Conservation (phyloP, 2,888 invertebrate genomes). For the Drosophila subsilvestris region DNA sequence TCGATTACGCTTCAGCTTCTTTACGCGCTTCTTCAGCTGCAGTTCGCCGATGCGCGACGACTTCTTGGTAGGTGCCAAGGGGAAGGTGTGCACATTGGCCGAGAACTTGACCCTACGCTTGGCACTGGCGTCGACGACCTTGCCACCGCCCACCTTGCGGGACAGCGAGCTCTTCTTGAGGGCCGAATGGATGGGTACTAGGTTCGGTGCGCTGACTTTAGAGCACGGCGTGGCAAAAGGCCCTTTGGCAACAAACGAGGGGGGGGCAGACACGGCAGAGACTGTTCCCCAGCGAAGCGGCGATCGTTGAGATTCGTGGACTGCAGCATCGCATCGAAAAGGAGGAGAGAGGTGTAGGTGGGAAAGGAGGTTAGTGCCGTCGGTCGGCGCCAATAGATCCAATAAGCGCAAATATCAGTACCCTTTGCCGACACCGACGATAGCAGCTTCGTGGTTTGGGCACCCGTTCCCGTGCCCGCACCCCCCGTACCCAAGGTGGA, state of each 20-base stretch:
- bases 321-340: slow-evolving; percentile 31
- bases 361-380: slow-evolving; percentile 44
- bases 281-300: slow-evolving; percentile 6
- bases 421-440: slow-evolving; percentile 26
- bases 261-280: slow-evolving; percentile 2
- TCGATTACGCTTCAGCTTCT: slow-evolving; percentile 45
- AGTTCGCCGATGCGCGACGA: slow-evolving; percentile 53
- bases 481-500: slow-evolving; percentile 15
- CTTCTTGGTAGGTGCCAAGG: slow-evolving; percentile 36
- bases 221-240: not conserved
- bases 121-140: not conserved
- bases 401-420: slow-evolving; percentile 36
- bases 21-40: slow-evolving; percentile 47
- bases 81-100: slow-evolving; percentile 54
- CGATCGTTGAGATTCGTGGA: slow-evolving; percentile 6
- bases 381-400: slow-evolving; percentile 32
- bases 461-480: slow-evolving; percentile 21
- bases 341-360: slow-evolving; percentile 33
- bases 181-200: not conserved
- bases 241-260: slow-evolving; percentile 10
- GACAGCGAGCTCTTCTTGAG: slow-evolving; percentile 38
- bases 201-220: not conserved
- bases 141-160: slow-evolving; percentile 33
- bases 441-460: not conserved
- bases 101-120: slow-evolving; percentile 65